Evolutionary conservation across 2,888 invertebrate genomes (phyloP).

Genomic region (Keiferia lycopersicella): DNA sequence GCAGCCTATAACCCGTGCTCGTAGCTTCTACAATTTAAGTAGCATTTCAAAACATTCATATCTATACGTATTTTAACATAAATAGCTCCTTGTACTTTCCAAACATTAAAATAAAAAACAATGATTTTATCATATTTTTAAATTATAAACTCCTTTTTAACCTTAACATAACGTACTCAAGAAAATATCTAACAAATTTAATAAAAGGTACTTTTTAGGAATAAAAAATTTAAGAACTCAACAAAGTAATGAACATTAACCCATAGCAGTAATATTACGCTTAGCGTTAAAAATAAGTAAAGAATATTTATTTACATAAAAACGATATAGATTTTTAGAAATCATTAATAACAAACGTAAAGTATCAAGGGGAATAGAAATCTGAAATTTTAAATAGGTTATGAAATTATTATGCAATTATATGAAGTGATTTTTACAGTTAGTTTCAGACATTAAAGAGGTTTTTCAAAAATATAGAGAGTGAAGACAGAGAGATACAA

Average conservation of each 20-base stretch:
- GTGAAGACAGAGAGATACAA: constrained; percentile 28
- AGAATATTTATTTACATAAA: constrained; percentile 52
- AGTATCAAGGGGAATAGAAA: neutral
- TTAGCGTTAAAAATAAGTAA: constrained; percentile 57
- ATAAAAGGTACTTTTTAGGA: constrained; percentile 75
- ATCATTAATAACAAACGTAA: constrained; percentile 10
- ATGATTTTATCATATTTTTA: constrained; percentile 68
- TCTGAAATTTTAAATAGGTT: neutral
- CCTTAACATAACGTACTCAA: constrained; percentile 56
- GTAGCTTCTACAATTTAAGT: constrained; percentile 62
- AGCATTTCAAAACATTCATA: constrained; percentile 51
- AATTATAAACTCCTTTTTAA: constrained; percentile 46
- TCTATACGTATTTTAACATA: constrained; percentile 44
- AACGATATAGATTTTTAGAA: constrained; percentile 24
- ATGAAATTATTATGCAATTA: neutral
- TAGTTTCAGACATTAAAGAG: constrained; percentile 19
- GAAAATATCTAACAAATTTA: constrained; percentile 60
- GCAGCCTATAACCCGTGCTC: constrained; percentile 68
- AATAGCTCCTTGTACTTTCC: constrained; percentile 68
- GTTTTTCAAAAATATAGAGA: constrained; percentile 20
- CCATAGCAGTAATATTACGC: constrained; percentile 57
- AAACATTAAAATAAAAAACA: constrained; percentile 41
- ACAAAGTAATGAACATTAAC: constrained; percentile 58
- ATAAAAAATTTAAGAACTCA: constrained; percentile 73
- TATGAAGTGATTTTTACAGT: constrained; percentile 17